Evolutionary conservation across 2,113 vertebrate genomes (phyloP).

Genomic region (Platysteira castanea): DNA sequence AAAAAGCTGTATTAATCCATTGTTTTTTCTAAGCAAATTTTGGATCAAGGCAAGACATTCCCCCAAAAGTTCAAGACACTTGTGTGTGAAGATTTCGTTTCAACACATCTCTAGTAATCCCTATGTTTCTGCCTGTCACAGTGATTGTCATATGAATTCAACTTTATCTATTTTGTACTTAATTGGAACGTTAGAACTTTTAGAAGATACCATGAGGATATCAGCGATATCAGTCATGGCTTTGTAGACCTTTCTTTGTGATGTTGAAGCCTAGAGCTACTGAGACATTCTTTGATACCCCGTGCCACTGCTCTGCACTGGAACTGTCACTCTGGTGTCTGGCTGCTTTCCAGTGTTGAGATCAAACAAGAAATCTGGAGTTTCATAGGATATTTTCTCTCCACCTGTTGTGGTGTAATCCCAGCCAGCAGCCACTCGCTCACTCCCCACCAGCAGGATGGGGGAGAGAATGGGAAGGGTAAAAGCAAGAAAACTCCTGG

Average conservation of each 20-base stretch:
- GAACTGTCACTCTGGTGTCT: background rate
- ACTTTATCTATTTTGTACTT: background rate
- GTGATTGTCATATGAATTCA: background rate
- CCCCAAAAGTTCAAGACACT: background rate
- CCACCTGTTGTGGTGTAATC: background rate
- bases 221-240: background rate
- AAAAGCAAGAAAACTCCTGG: background rate
- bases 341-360: background rate
- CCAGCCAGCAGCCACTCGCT: background rate
- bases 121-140: background rate
- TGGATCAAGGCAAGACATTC: background rate
- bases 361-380: background rate
- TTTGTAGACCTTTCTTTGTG: background rate
- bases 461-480: background rate
- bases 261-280: background rate
- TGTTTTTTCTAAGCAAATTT: background rate
- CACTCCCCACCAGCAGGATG: background rate
- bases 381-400: background rate
- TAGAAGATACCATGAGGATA: background rate
- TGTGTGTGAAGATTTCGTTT: background rate
- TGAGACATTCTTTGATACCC: background rate
- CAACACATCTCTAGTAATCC: background rate
- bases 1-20: background rate
- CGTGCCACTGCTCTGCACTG: background rate
- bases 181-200: background rate